Percentiles rank a stretch among this genome's conserved stretches.
phyloP scores from a whole-genome alignment of 2,113 vertebrate species.

The Bucco capensis region DNA sequence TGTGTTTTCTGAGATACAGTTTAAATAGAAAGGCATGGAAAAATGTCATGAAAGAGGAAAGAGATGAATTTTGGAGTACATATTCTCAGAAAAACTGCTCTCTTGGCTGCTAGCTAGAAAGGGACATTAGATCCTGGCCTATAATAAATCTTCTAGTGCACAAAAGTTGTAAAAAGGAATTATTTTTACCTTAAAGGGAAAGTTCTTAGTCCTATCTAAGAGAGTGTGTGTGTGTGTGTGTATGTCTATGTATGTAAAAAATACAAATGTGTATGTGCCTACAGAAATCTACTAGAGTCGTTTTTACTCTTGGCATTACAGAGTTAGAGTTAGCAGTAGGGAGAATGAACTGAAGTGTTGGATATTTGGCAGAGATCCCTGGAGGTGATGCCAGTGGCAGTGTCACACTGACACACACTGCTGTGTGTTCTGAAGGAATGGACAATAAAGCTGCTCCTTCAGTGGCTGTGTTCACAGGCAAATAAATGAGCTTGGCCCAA shows the following conservation, averaged over 20 bases:
- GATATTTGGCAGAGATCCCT: slow-evolving; percentile 16
- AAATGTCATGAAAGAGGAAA: neutral
- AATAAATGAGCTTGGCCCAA: slow-evolving; percentile 36
- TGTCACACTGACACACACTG: slow-evolving; percentile 1
- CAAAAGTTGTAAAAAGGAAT: neutral
- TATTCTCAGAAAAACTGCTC: neutral
- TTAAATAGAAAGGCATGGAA: neutral
- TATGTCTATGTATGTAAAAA: neutral
- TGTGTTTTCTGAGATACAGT: neutral
- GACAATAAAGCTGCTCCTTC: neutral
- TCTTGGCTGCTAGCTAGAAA: neutral
- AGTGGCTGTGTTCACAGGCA: neutral
- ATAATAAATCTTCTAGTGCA: neutral
- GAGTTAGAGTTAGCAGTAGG: neutral
- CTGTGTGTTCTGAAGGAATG: slow-evolving; percentile 25
- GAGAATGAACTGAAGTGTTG: neutral
- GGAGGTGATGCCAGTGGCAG: neutral
- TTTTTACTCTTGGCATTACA: neutral
- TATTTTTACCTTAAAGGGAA: neutral
- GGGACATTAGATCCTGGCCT: neutral
- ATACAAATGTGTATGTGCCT: neutral
- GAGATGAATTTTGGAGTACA: neutral
- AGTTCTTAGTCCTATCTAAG: neutral
- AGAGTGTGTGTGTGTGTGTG: neutral
- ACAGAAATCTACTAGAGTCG: neutral